phyloP scores from a whole-genome alignment of 2,797 vertebrate genomes.

The Peromyscus nudipes region DNA sequence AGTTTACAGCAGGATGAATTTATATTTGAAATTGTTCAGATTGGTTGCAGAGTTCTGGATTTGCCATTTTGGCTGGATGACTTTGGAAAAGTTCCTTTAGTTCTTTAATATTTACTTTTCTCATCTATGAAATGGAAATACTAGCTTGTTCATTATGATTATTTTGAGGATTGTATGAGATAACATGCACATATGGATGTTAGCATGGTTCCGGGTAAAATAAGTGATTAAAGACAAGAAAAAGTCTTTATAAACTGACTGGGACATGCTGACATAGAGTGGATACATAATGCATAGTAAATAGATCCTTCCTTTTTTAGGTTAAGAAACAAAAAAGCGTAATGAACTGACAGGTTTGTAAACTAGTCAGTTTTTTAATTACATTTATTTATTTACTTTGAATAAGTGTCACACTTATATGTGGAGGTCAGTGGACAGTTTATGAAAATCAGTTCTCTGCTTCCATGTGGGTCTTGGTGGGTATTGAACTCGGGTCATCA shows the following conservation, averaged over 20 bases:
- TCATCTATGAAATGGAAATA: slow-evolving; percentile 28
- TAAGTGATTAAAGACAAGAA: neutral
- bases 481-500: neutral
- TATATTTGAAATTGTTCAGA: slow-evolving; percentile 35
- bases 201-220: slow-evolving; percentile 16
- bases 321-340: slow-evolving; percentile 4
- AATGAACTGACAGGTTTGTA: neutral
- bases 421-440: neutral
- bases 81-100: slow-evolving; percentile 60
- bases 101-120: slow-evolving; percentile 35
- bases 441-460: neutral
- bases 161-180: slow-evolving; percentile 30
- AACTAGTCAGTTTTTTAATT: neutral
- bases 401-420: neutral
- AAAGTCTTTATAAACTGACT: neutral
- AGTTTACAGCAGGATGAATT: slow-evolving; percentile 25
- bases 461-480: neutral
- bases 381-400: neutral
- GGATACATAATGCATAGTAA: neutral
- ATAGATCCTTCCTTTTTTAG: slow-evolving; percentile 30
- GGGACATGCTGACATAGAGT: neutral
- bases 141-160: neutral
- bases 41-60: neutral
- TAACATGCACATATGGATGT: slow-evolving; percentile 11
- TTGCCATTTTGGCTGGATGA: slow-evolving; percentile 8